Evolutionary conservation across 2,888 invertebrate genomes (phyloP).

Genomic region (Andricus quercusramuli): DNA sequence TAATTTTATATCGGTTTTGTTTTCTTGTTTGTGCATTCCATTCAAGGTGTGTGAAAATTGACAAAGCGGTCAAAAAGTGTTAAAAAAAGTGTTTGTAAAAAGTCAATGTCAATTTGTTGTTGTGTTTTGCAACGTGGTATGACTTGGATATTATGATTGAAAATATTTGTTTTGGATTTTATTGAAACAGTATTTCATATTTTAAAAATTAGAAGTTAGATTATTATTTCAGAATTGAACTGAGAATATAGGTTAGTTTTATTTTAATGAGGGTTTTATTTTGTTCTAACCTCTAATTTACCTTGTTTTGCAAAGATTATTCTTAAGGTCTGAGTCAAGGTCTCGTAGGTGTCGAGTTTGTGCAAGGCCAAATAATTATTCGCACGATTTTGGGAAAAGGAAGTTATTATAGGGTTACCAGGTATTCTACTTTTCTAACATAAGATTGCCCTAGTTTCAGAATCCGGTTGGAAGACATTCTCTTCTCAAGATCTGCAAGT

Average conservation of each 20-base stretch:
- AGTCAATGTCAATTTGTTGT: constrained; percentile 3
- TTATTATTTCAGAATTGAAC: not conserved
- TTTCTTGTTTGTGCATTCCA: not conserved
- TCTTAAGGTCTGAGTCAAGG: not conserved
- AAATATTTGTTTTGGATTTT: not conserved
- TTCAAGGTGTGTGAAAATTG: not conserved
- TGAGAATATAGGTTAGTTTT: not conserved
- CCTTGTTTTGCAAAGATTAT: not conserved
- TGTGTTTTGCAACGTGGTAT: not conserved
- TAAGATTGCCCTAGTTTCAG: not conserved
- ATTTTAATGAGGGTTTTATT: not conserved
- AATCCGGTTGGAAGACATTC: not conserved
- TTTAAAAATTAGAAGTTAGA: not conserved
- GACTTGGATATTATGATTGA: not conserved
- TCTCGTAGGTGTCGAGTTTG: not conserved
- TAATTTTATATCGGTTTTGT: not conserved
- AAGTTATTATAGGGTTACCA: not conserved
- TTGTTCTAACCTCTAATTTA: constrained; percentile 8
- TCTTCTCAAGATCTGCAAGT: not conserved
- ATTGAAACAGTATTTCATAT: not conserved
- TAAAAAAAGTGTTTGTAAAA: not conserved
- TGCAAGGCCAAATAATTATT: not conserved
- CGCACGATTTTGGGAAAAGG: not conserved
- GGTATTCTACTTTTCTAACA: not conserved
- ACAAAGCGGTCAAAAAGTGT: not conserved